Evolutionary conservation across 23 tunicate species (phyloP).

Genomic region (Styela plicata): DNA sequence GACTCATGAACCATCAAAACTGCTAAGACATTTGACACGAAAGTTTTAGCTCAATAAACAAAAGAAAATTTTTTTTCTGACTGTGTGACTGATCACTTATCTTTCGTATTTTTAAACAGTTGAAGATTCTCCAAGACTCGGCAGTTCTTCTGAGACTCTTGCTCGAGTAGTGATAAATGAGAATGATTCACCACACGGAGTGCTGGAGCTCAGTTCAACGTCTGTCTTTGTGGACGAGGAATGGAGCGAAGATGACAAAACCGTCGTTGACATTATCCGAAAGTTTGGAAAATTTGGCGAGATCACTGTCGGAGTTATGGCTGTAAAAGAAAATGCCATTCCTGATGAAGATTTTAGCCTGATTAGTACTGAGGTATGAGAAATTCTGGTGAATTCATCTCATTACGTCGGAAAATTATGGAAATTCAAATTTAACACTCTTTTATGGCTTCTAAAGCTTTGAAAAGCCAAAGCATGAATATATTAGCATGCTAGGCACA

Average conservation of each 20-base stretch:
- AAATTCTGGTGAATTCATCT: too few species aligned
- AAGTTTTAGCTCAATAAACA: too few species aligned
- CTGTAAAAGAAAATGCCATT: conserved; percentile 43
- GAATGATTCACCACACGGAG: conserved; percentile 78
- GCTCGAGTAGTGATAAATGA: conserved; percentile 50
- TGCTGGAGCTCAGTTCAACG: conserved; percentile 54
- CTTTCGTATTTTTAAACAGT: conserved; percentile 22
- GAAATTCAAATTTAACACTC: too few species aligned
- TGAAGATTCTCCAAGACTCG: conserved; percentile 60
- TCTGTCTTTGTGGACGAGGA: conserved; percentile 49
- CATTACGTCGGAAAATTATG: too few species aligned
- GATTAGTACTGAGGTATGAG: conserved; percentile 32
- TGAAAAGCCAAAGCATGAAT: too few species aligned
- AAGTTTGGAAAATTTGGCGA: conserved; percentile 72
- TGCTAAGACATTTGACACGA: too few species aligned
- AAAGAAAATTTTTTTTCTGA: too few species aligned
- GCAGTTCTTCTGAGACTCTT: conserved; percentile 19
- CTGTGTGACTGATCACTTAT: not conserved
- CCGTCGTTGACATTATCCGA: conserved; percentile 39
- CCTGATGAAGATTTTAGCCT: conserved; percentile 64
- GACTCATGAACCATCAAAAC: too few species aligned
- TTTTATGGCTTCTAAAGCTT: too few species aligned
- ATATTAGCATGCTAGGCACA: too few species aligned
- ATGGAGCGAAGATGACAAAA: conserved; percentile 21
- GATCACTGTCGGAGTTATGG: conserved; percentile 46